Evolutionary conservation across 2,888 invertebrate genomes (phyloP).

Genomic region (Scelioninae gen. 2): DNA sequence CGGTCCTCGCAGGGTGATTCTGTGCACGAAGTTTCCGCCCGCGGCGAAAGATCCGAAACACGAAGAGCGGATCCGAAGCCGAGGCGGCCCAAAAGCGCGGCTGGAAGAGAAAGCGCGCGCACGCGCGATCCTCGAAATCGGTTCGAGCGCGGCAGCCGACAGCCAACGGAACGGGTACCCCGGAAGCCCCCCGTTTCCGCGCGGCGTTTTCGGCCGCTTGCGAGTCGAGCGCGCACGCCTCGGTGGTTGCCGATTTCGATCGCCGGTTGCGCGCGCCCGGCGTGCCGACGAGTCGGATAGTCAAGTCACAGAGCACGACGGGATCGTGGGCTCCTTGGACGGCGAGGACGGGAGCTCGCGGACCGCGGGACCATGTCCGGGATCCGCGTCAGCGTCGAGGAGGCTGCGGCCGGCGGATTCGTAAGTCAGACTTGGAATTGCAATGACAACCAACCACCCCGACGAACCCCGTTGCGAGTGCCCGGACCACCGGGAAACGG

Average conservation of each 20-base stretch:
- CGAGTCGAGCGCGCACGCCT: slow-evolving; percentile 32
- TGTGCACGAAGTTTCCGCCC: slow-evolving; percentile 61
- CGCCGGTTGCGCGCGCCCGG: slow-evolving; percentile 14
- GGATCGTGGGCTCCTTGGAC: slow-evolving; percentile 1
- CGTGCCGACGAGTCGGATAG: slow-evolving; percentile 61
- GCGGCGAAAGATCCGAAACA: too few relatives aligned
- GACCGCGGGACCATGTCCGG: slow-evolving; percentile 58
- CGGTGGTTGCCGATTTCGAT: slow-evolving; percentile 28
- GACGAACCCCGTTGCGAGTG: too few relatives aligned
- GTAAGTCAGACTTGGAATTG: slow-evolving; percentile 28
- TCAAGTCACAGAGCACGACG: slow-evolving; percentile 66
- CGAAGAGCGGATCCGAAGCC: too few relatives aligned
- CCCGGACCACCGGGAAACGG: too few relatives aligned
- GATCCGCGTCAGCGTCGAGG: slow-evolving; percentile 63
- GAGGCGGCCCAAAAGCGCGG: too few relatives aligned
- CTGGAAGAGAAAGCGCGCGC: slow-evolving; percentile 3
- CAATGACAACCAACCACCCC: not conserved
- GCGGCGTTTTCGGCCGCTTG: too few relatives aligned
- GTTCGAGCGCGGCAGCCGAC: too few relatives aligned
- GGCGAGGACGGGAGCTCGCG: slow-evolving; percentile 5
- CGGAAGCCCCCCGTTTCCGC: not conserved
- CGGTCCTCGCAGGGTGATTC: slow-evolving; percentile 60
- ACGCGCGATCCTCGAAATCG: too few relatives aligned
- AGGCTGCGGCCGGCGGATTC: slow-evolving; percentile 17
- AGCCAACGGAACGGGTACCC: not conserved